A percentile compares a stretch with the other conserved stretches of the same genome.
Conservation (phyloP, 1,140 invertebrate genomes). For the Solen grandis region DNA sequence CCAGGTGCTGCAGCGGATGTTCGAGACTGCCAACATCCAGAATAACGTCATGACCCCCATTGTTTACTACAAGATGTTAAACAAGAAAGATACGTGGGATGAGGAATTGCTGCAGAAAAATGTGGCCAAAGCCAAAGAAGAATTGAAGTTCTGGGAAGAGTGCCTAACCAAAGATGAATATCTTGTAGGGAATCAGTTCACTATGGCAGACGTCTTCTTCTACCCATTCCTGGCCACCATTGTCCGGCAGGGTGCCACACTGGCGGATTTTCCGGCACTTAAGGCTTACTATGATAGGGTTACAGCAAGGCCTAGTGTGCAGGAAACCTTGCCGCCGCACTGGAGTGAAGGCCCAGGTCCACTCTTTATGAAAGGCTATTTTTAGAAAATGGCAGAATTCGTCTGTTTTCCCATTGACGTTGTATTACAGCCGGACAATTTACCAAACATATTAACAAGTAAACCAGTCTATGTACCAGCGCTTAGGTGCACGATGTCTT, state of each 20-base stretch:
- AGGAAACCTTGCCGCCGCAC: slow-evolving; percentile 61
- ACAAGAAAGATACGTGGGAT: slow-evolving; percentile 35
- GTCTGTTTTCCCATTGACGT: too few relatives aligned
- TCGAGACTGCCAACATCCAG: slow-evolving; percentile 7
- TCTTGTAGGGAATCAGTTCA: slow-evolving; percentile 47
- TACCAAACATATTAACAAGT: too few relatives aligned
- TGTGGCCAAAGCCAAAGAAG: background rate
- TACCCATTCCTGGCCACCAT: slow-evolving; percentile 79
- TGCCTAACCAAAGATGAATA: slow-evolving; percentile 6
- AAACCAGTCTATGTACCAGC: too few relatives aligned
- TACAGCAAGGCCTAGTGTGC: slow-evolving; percentile 24
- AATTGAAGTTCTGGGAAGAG: slow-evolving; percentile 24
- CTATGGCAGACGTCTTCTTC: slow-evolving; percentile 61
- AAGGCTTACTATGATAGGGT: slow-evolving; percentile 55
- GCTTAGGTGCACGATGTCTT: too few relatives aligned
- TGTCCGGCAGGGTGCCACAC: slow-evolving; percentile 82
- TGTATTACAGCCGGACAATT: too few relatives aligned
- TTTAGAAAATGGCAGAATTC: too few relatives aligned
- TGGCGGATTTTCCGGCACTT: slow-evolving; percentile 64
- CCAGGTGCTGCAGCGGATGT: slow-evolving; percentile 25
- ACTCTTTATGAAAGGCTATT: background rate
- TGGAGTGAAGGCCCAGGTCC: slow-evolving; percentile 41
- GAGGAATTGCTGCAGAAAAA: slow-evolving; percentile 11
- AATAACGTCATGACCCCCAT: slow-evolving; percentile 22
- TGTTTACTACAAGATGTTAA: slow-evolving; percentile 23